Conservation (phyloP, 2,113 vertebrate genomes). For the Danio rerio region DNA sequence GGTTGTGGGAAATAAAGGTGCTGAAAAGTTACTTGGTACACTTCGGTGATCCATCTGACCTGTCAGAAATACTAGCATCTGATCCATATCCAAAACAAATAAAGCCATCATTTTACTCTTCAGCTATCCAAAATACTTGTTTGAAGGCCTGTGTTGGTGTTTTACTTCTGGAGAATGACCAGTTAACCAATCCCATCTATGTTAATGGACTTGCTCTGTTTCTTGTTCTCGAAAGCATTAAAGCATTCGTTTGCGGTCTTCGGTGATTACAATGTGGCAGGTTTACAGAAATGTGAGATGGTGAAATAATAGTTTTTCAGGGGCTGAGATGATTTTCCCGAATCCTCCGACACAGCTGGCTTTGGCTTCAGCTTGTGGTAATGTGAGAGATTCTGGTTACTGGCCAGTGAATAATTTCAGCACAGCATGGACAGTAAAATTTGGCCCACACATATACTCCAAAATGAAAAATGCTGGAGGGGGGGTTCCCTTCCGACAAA, state of each 20-base stretch:
- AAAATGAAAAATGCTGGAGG: conserved; percentile 7
- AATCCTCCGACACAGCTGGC: conserved; percentile 35
- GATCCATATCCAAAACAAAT: background rate
- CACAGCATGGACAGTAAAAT: conserved; percentile 63
- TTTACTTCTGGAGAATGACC: background rate
- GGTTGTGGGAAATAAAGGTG: too few relatives aligned
- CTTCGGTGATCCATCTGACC: too few relatives aligned
- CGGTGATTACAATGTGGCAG: conserved; percentile 28
- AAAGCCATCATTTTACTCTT: conserved; percentile 3
- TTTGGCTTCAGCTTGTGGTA: conserved; percentile 42
- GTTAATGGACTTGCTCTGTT: background rate
- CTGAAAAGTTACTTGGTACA: too few relatives aligned
- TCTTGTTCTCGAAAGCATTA: background rate
- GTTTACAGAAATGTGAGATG: conserved; percentile 30
- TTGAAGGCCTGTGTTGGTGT: background rate
- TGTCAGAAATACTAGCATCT: too few relatives aligned
- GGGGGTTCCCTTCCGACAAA: background rate
- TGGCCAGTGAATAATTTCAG: conserved; percentile 52
- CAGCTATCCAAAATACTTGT: background rate
- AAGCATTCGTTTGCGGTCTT: background rate
- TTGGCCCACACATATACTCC: conserved; percentile 63
- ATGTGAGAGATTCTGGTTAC: conserved; percentile 45
- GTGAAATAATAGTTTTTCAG: conserved; percentile 28
- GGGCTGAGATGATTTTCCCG: conserved; percentile 32
- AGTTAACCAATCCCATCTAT: background rate